phyloP scores from a whole-genome alignment of 2,888 invertebrate species.

The Caenorhabditis sp. region DNA sequence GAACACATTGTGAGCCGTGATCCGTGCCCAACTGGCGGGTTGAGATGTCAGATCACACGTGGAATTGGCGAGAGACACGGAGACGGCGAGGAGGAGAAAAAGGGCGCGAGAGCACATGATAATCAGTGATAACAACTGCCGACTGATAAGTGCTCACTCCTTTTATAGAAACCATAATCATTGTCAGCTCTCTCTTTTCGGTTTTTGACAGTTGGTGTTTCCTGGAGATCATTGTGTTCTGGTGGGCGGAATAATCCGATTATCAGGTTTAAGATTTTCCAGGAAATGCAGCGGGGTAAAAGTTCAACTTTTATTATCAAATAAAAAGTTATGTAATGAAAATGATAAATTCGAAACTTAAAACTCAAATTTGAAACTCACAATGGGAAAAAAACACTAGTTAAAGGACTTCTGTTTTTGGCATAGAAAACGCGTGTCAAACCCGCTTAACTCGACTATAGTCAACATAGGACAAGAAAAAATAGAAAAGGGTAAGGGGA shows the following conservation, averaged over 20 bases:
- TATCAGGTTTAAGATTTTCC: neutral
- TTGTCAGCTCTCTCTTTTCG: conserved; percentile 35
- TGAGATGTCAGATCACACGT: conserved; percentile 35
- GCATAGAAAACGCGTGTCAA: conserved; percentile 43
- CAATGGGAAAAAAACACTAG: neutral
- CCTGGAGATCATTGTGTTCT: conserved; percentile 17
- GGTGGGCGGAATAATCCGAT: conserved; percentile 19
- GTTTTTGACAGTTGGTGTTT: neutral
- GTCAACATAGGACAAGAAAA: conserved; percentile 16
- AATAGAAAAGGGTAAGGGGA: neutral
- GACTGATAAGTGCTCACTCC: conserved; percentile 6
- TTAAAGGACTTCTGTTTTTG: conserved; percentile 2
- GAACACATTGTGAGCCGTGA: conserved; percentile 45
- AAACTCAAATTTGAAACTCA: neutral
- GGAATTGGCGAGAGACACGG: conserved; percentile 5
- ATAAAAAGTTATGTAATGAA: conserved; percentile 6
- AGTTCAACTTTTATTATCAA: conserved; percentile 17
- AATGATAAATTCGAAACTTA: neutral
- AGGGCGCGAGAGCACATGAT: conserved; percentile 35
- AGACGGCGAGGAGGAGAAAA: conserved; percentile 9
- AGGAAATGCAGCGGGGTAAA: too few relatives aligned
- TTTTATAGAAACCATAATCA: conserved; percentile 19
- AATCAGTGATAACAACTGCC: conserved; percentile 13
- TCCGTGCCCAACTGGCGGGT: conserved; percentile 48
- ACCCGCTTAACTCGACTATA: conserved; percentile 51